These are phyloP conservation scores for Spodoptera littoralis DNA, from an alignment of 2,888 invertebrate genomes.

Conservation along the genomic window DNA sequence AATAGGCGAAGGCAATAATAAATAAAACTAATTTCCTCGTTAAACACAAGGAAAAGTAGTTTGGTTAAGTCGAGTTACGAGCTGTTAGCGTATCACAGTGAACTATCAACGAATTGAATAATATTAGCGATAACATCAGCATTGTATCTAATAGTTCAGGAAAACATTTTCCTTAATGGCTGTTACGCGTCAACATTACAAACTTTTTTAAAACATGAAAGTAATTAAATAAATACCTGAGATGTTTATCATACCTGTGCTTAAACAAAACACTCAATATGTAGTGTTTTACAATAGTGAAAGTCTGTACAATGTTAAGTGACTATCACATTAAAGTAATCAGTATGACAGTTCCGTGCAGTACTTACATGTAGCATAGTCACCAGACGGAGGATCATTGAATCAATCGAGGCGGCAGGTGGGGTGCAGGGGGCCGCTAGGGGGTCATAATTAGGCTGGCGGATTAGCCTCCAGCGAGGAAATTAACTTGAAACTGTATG, in stretches of 20 bases:
- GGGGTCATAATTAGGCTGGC: conserved; percentile 79
- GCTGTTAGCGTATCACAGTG: conserved; percentile 34
- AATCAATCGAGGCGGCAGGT: conserved; percentile 51
- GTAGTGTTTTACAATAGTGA: no score
- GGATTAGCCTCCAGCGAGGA: conserved; percentile 80
- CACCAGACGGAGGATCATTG: conserved; percentile 42
- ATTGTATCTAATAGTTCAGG: no score
- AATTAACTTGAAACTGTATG: conserved; percentile 82
- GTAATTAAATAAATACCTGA: no score
- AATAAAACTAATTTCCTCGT: conserved; percentile 1
- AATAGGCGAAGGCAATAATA: no score
- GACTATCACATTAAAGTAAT: no score
- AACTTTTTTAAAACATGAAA: no score
- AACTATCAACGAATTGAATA: conserved; percentile 42
- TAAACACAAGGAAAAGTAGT: conserved; percentile 2
- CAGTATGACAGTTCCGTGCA: no score
- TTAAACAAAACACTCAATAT: no score
- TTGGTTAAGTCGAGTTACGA: conserved; percentile 14
- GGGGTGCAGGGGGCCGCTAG: conserved; percentile 55
- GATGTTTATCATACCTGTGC: no score
- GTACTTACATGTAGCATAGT: conserved; percentile 9
- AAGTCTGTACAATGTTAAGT: no score
- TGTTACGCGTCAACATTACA: no score
- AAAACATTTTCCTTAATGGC: no score
- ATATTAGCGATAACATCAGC: conserved; percentile 36